Conservation (phyloP, 2,888 invertebrate genomes). For the Plagodis pulveraria region DNA sequence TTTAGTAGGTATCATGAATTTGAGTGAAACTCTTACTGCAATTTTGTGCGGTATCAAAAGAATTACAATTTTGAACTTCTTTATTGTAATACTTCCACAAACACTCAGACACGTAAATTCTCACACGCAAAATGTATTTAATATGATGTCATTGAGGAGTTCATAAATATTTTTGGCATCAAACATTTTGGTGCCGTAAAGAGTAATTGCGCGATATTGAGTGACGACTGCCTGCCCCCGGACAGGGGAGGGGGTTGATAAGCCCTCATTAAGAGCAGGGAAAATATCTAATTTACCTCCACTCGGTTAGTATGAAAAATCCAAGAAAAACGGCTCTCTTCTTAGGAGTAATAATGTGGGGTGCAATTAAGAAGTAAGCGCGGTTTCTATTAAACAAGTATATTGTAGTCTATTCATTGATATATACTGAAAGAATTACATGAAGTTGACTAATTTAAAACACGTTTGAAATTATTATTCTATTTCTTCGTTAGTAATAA, state of each 20-base stretch:
- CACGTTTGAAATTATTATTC: too few species aligned
- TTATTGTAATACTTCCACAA: too few species aligned
- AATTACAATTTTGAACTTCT: too few species aligned
- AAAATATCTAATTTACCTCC: constrained; percentile 72
- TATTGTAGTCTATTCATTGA: too few species aligned
- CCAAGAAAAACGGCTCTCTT: constrained; percentile 61
- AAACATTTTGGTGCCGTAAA: constrained; percentile 46
- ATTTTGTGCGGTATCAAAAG: too few species aligned
- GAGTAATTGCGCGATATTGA: constrained; percentile 65
- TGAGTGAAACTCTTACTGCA: background rate
- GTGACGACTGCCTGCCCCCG: constrained; percentile 43
- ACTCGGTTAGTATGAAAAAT: constrained; percentile 65
- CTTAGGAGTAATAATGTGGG: constrained; percentile 48
- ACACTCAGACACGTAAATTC: background rate
- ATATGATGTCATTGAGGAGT: constrained; percentile 18
- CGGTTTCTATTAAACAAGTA: constrained; percentile 29
- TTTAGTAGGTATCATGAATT: background rate
- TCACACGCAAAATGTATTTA: constrained; percentile 18
- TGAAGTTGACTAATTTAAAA: too few species aligned
- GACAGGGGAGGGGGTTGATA: constrained; percentile 51
- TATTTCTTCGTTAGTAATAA: too few species aligned
- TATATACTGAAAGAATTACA: too few species aligned
- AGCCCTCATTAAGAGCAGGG: constrained; percentile 66
- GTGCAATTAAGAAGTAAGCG: constrained; percentile 35
- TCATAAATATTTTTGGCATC: constrained; percentile 23